Evolutionary conservation across 2,888 invertebrate species (phyloP), one percentile per base, ranked within the genome.

Genomic region (Drosophila pseudotalamancana): DNA sequence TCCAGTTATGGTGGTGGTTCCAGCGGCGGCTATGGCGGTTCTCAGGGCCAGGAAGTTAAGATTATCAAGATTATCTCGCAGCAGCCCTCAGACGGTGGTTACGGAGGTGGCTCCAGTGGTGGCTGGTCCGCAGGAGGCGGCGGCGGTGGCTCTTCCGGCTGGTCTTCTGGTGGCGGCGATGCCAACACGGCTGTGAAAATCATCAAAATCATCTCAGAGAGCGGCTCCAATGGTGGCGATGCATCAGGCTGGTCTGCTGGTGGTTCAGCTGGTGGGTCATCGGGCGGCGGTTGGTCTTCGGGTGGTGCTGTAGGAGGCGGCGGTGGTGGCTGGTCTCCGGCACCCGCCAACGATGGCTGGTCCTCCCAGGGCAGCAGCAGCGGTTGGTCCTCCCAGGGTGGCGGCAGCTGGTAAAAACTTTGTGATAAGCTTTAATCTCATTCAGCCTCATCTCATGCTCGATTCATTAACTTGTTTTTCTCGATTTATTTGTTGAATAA

Each of bases 21-120:
- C 14, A 18, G 77, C n/a, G 73, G 62, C 19, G 63, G 77, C 21
- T 21, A 50, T 14, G 64, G 64, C 6, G 65, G 56, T 9, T 51
- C 63, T 1, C 64, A 42, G 16, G 70, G 37, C 5, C 83, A 83
- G 31, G 84, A 84, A 2, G 39, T 83, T 21, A 78, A 78, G 18
- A 78, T 78, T 27, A 77, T 78, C 27, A 78, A 78, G 43, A 83
- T 78, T 34, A 78, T 78, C 31, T 53, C 81, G 1, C 84, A 77
- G 48, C 77, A 80, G 40, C 46, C 50, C 2, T 60, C 82, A 5
- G 49, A 71, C 9, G 75, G 75, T 14, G 85, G 78, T 11, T 59
- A 76, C 32, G 66, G 70, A 11, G 53, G 53, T 6, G 48, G 34
- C 1, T 48, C 45, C 6, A 23, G 34, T 25, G 53, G 46, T 11